phyloP scores from a whole-genome alignment of 2,888 invertebrate genomes.

The Endotricha flammealis region DNA sequence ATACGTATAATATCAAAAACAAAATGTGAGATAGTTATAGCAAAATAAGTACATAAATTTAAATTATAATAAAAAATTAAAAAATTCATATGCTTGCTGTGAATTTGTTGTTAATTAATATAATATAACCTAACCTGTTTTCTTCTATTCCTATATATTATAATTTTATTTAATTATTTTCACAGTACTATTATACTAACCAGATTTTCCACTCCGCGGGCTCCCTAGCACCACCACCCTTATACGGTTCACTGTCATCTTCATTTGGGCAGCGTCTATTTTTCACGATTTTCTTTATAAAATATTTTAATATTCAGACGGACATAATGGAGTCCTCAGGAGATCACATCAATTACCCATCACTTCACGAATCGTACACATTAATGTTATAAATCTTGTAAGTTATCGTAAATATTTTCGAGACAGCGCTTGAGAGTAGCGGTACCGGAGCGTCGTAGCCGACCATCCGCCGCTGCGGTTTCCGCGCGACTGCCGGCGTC shows the following conservation, averaged over 20 bases:
- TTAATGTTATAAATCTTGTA: slow-evolving; percentile 28
- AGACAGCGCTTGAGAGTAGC: slow-evolving; percentile 30
- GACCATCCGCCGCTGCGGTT: slow-evolving; percentile 57
- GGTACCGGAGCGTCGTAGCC: slow-evolving; percentile 32
- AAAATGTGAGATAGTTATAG: too few relatives aligned
- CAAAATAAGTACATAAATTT: too few relatives aligned
- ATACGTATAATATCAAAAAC: too few relatives aligned
- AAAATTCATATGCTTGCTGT: too few relatives aligned
- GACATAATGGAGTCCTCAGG: slow-evolving; percentile 37
- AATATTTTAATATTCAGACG: slow-evolving; percentile 39
- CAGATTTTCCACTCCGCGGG: slow-evolving; percentile 87
- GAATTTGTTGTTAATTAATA: too few relatives aligned
- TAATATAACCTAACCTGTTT: too few relatives aligned
- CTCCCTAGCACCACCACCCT: slow-evolving; percentile 88
- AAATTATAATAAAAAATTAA: too few relatives aligned
- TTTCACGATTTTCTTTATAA: slow-evolving; percentile 37
- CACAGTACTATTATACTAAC: slow-evolving; percentile 65
- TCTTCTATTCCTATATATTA: too few relatives aligned
- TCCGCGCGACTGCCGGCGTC: slow-evolving; percentile 64
- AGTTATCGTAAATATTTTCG: slow-evolving; percentile 70
- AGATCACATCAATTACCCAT: slow-evolving; percentile 38
- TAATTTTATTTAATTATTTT: neutral
- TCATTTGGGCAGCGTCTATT: slow-evolving; percentile 64
- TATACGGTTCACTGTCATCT: slow-evolving; percentile 88
- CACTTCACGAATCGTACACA: slow-evolving; percentile 45